phyloP scores from a whole-genome alignment of 2,113 vertebrate species.

The Barnardius zonarius region DNA sequence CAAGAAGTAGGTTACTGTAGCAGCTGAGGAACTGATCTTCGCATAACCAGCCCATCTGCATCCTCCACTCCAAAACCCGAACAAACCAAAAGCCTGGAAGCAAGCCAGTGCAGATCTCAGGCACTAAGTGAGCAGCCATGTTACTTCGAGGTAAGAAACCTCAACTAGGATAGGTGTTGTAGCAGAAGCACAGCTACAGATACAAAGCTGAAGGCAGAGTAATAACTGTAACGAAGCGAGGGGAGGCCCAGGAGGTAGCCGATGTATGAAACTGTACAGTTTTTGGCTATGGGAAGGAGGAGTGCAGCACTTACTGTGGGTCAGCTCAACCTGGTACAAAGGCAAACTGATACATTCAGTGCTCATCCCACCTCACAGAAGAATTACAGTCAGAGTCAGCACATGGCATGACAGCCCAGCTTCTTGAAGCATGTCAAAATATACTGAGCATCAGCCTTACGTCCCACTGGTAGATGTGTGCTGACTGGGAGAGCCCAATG shows the following conservation, averaged over 20 bases:
- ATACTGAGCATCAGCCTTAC: neutral
- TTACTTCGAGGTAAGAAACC: neutral
- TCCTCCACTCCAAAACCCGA: neutral
- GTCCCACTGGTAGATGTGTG: neutral
- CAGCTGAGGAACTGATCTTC: neutral
- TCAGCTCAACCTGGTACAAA: neutral
- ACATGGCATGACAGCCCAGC: neutral
- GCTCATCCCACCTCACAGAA: neutral
- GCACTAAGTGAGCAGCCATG: neutral
- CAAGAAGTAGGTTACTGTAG: neutral
- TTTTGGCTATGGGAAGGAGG: neutral
- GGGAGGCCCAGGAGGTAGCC: no score
- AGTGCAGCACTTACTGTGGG: fast-evolving
- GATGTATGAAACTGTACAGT: neutral
- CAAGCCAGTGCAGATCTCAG: neutral
- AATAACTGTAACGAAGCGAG: neutral
- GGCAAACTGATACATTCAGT: neutral
- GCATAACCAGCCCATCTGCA: neutral
- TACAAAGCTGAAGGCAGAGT: neutral
- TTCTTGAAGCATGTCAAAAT: neutral
- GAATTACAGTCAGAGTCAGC: neutral
- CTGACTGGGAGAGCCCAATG: neutral
- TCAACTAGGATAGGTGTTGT: neutral
- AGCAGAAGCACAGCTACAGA: neutral
- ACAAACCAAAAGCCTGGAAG: neutral